Base-by-base conservation (phyloP, 2,113 vertebrate species). In the Bothrops jararaca region DNA sequence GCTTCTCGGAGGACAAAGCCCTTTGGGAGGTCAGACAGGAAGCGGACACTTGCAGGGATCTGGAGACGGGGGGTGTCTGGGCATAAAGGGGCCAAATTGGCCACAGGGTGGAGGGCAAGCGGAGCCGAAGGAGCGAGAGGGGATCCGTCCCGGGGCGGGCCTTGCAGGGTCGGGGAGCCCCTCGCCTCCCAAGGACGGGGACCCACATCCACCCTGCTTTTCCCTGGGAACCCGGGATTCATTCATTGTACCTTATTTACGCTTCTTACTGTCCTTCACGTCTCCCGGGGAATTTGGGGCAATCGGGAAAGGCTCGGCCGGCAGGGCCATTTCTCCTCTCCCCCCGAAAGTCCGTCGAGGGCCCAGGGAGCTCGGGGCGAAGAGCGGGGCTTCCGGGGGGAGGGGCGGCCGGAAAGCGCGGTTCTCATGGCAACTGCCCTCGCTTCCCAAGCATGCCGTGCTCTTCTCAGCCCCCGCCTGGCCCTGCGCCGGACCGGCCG, bases 1-100 rank as follows among this genome's bases (percentile, higher is more conserved):
- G 95, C 96, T 97, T 96, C 96, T 95, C 94, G 96, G 94, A 97
- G 96, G 42, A 95, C 96, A 96, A 96, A 97, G 93, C 95, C 95
- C 93, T 96, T 96, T 96, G 95, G 96, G 95, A 90, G 95, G 95
- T 94, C 90, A 86, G 94, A 95, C 54, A 95, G 91, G 86, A 94
- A 95, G 95, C 2, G 1, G n/a, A 74, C 5, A 18, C 64, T 10
- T 23, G 26, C 24, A 52, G 52, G 86, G 86, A 13, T n/a, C 60
- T n/a, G 26, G 26, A 64, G 60, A 26, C 10, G 48, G 5, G 45
- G 1, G 1, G 58, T 29, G 60, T n/a, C 10, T n/a, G 11, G 5
- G 60, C 4, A 4, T n/a, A n/a, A n/a, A 69, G 60, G 29, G n/a
- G 60, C 26, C 4, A n/a, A 69, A n/a, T 69, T n/a, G 60, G 60